Evolutionary conservation across 1,140 invertebrate genomes (phyloP).

Genomic region (Pseudomyrmex pallidus): DNA sequence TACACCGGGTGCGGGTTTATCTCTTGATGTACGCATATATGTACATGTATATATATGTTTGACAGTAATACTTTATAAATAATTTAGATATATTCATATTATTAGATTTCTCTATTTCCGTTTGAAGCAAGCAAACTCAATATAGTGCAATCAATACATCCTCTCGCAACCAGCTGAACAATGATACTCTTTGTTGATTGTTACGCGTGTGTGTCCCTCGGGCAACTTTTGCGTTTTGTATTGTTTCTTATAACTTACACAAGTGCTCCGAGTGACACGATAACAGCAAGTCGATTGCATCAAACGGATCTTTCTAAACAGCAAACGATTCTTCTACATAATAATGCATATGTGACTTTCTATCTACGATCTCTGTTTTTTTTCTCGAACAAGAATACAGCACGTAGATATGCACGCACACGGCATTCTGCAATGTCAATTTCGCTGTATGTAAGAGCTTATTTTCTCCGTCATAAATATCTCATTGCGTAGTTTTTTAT

Average conservation of each 20-base stretch:
- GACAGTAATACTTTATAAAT: too few relatives aligned
- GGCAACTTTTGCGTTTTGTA: background rate
- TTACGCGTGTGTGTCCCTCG: background rate
- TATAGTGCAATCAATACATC: slow-evolving; percentile 13
- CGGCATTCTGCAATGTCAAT: slow-evolving; percentile 28
- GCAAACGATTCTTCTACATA: background rate
- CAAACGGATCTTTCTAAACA: background rate
- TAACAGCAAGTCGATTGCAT: slow-evolving; percentile 2
- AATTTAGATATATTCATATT: slow-evolving; percentile 9
- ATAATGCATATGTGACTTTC: background rate
- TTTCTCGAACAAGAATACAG: background rate
- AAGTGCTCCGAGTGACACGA: background rate
- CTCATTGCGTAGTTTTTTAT: background rate
- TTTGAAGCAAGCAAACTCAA: slow-evolving; percentile 25
- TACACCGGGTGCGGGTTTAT: slow-evolving; percentile 31
- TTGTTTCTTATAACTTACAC: background rate
- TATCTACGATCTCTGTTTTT: slow-evolving; percentile 31
- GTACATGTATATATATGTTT: background rate
- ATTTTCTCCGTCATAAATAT: slow-evolving; percentile 40
- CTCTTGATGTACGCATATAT: background rate
- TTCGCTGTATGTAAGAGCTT: slow-evolving; percentile 15
- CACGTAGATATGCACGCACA: background rate
- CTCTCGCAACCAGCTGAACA: background rate
- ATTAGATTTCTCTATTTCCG: background rate
- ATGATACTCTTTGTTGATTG: slow-evolving; percentile 27